phyloP scores from a whole-genome alignment of 1,140 invertebrate genomes.

The Samia ricini region DNA sequence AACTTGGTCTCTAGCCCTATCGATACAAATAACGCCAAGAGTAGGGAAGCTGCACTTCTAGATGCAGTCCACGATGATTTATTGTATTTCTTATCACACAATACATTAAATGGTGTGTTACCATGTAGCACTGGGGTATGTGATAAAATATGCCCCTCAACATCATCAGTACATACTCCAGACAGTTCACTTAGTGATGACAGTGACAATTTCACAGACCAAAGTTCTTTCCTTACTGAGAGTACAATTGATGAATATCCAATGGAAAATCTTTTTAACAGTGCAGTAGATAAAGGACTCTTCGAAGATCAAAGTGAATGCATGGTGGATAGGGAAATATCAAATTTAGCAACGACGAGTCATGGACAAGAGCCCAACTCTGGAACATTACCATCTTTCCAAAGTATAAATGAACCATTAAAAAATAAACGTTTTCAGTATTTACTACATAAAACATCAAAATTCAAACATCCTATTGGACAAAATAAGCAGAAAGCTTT shows the following conservation, averaged over 20 bases:
- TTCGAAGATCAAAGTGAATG: constrained; percentile 67
- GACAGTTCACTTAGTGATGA: constrained; percentile 66
- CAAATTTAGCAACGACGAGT: constrained; percentile 66
- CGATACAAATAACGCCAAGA: constrained; percentile 50
- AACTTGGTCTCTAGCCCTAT: constrained; percentile 80
- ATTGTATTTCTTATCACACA: constrained; percentile 63
- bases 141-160: constrained; percentile 49
- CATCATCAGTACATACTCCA: constrained; percentile 46
- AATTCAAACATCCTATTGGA: constrained; percentile 72
- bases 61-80: constrained; percentile 65
- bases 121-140: constrained; percentile 47
- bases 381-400: constrained; percentile 59
- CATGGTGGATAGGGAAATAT: constrained; percentile 72
- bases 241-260: constrained; percentile 72
- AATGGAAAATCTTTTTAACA: constrained; percentile 72
- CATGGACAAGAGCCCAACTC: constrained; percentile 58
- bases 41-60: constrained; percentile 41
- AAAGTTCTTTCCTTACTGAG: constrained; percentile 68
- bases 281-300: constrained; percentile 68
- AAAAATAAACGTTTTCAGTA: constrained; percentile 76
- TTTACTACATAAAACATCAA: constrained; percentile 75
- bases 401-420: constrained; percentile 69
- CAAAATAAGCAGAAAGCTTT: constrained; percentile 75
- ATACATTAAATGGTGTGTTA: constrained; percentile 54
- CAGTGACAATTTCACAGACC: constrained; percentile 66